Evolutionary conservation across 2,797 vertebrate species (phyloP), one percentile per base, ranked within the genome.

Genomic region (Pseudochaenichthys georgianus): DNA sequence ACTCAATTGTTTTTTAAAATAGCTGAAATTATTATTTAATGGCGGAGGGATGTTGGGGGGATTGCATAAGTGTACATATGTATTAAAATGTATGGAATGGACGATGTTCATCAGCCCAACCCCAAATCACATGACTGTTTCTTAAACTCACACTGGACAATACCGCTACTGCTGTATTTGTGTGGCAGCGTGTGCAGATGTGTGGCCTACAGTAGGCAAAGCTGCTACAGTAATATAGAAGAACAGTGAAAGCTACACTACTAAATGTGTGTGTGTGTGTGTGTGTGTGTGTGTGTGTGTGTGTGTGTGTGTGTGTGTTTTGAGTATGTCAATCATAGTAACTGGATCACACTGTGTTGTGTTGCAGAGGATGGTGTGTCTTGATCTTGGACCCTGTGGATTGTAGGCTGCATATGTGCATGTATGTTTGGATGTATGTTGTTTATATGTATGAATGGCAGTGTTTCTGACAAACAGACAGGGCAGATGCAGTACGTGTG

Each of bases 391-490:
- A 72, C 45, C 34, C 19, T 48, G 43, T 58, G 60, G 50, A 19
- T 70, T 71, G 21, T 13, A 47, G 38, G 15, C 23, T 67, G 72
- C 76, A 80, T 64, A 69, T 77, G 71, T 75, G 71, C 47, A 64
- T 72, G 42, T 63, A 55, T 77, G 61, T 73, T 63, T 72, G 52
- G 11, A 15, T 81, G 52, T 60, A 21, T 76, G 21, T 75, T 70
- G 21, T 75, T 70, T 60, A 55, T 80, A 15, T 73, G 58, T 68
- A 42, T 76, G 23, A 62, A 70, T 84, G 82, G 59, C 28, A 57
- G 42, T 48, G 54, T 71, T 79, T 80, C 34, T 62, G 69, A 70
- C 67, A 68, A 85, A 75, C 64, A 79, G 52, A 78, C 70, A 75
- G 53, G 34, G 61, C 63, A 48, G 11, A 54, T 57, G 42, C 45